Conservation (phyloP, 2,888 invertebrate genomes). For the Ornithoptera priamus region DNA sequence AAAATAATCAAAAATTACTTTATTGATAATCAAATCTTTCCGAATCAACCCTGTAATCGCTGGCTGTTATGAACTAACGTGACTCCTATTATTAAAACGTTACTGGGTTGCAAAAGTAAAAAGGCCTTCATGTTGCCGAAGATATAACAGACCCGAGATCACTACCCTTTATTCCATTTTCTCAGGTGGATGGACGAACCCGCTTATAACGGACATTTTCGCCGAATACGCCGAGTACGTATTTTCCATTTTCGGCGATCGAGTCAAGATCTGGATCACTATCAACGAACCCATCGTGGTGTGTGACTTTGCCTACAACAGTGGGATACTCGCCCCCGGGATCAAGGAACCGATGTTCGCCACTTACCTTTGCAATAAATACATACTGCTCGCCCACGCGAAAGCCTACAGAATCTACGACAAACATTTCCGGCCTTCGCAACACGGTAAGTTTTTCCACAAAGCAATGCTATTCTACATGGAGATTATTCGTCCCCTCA, state of each 20-base stretch:
- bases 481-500: no score
- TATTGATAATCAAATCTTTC: no score
- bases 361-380: slow-evolving; percentile 20
- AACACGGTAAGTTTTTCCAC: slow-evolving; percentile 7
- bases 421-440: slow-evolving; percentile 5
- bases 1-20: no score
- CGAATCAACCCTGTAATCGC: no score
- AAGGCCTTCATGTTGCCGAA: neutral
- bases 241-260: slow-evolving; percentile 77
- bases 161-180: neutral
- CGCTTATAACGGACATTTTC: slow-evolving; percentile 60
- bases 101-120: no score
- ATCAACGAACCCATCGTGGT: slow-evolving; percentile 76
- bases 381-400: slow-evolving; percentile 23
- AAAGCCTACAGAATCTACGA: slow-evolving; percentile 27
- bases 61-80: no score
- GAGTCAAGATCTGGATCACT: slow-evolving; percentile 81
- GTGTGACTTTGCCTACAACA: slow-evolving; percentile 56
- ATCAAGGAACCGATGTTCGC: slow-evolving; percentile 29
- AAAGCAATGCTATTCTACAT: no score
- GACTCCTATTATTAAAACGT: no score
- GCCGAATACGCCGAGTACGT: slow-evolving; percentile 32
- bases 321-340: slow-evolving; percentile 49
- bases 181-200: slow-evolving; percentile 82
- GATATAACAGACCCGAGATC: neutral